Evolutionary conservation across 1,140 invertebrate species (phyloP), one percentile per base, ranked within the genome.

Genomic region (Venturia canescens): DNA sequence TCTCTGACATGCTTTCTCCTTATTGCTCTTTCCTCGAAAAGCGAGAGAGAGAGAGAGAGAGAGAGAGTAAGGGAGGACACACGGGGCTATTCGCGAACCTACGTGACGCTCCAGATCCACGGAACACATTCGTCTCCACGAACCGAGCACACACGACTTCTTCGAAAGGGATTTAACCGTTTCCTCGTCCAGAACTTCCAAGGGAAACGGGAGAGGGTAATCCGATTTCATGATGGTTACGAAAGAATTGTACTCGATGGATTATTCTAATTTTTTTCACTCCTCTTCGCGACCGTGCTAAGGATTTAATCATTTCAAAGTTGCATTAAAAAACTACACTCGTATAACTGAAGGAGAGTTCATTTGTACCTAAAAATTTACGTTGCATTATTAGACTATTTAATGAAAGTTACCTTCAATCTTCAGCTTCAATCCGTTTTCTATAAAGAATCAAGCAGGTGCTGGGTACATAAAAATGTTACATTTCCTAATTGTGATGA

Each of bases 1-100:
- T 85, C 84, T 74, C 77, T 48, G 72, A 70, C 76, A 74, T 60
- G 57, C 60, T 79, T 57, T 16, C 53, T 48, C 48, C 15, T 29
- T 71, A 53, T 60, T 27, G 13, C 60, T 27, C 34, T 76, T n/a
- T 29, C 53, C 38, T 44, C 7, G 1, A 9, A 13, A 44, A 44
- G 38, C 7, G 38, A 1, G 38, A 44, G 5, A 44, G 38, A 44
- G 38, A 1, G 38, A 44, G 5, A 44, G 38, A 44, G 38, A 44
- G 7, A 44, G 38, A 44, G 5, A 44, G 21, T 5, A 15, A 21
- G 31, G 9, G 16, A 9, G 6, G 21, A 9, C 53, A 78, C 67
- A 78, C 29, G 48, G 60, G 77, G 77, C 67, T 21, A n/a, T 34
- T 78, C 77, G 77, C 38, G 27, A 67, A 69, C n/a, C 38, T 16